Evolutionary conservation across 2,888 invertebrate genomes (phyloP), one percentile per base, ranked within the genome.

Genomic region (Galerucella nymphaeae): DNA sequence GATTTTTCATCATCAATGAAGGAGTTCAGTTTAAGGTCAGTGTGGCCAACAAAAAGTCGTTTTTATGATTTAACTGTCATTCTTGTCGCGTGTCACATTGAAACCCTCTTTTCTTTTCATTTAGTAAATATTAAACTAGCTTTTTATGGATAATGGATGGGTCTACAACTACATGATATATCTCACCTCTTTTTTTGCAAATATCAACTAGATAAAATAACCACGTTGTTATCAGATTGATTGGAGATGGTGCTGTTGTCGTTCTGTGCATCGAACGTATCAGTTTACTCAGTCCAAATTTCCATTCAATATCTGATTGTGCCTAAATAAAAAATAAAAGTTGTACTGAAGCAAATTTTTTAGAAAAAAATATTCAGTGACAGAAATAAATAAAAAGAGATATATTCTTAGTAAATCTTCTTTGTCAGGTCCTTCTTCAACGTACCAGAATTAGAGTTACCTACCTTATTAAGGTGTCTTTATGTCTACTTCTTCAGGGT

Each of bases 261-360:
- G 98, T 98, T 83, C 94, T 92, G 88, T 98, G 99, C 98, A 99
- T 99, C 85, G 98, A 98, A 79, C 99, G 90, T 85, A 99, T 98
- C 84, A 99, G 90, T 88, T 99, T 99, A 69, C 99, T 99, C 83
- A 99, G 88, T 41, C 99, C 99, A 86, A 98, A 99, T 88, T 99
- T 99, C 99, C 99, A 99, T 88, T 99, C 99, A 82, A 97, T 98
- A 88, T 99, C 99, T 61, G 99, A 99, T 92, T 99, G 98, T 50
- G 98, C 98, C 92, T 98, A 91, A 78, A 79, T 59, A 75, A 74
- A 64, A 58, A 62, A 53, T 18, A 61, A 59, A 10, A 20, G 16
- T 14, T 30, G 18, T 13, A 30, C 10, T 48, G 3, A 63, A 67
- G 10, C 53, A 18, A 38, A 41, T 23, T 30, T 58, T 58, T n/a